Base-by-base conservation (phyloP, 1,140 invertebrate genomes). In the Kradibia gibbosae region DNA sequence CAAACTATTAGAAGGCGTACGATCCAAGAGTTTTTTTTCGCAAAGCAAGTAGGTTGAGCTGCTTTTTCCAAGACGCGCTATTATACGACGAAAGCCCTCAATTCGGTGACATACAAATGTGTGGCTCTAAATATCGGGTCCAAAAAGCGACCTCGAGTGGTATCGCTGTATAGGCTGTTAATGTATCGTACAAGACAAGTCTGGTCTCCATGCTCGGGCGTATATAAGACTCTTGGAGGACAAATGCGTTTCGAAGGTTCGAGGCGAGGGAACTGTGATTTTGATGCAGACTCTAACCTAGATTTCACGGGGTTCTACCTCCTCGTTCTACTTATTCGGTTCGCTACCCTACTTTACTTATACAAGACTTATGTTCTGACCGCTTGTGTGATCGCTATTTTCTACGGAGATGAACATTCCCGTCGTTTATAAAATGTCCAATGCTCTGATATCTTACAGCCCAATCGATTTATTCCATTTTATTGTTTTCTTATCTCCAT, bases 231-330 rank as follows among this genome's bases (percentile, higher is more conserved):
- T 70, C 3, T 81, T 76, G 62, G 80, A 82, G 80, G 74, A 77
- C 74, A 74, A 77, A 74, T 81, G 80, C 74, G 80, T 77, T 39
- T 22, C 8, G 10, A 28, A n/a, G n/a, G 60, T 25, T 10, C 8
- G 11, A 60, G 53, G 73, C 7, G 53, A 60, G n/a, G 31, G 31
- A 70, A 31, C 55, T 22, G 73, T 73, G 53, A 82, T 82, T 82
- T 82, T 28, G 67, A 82, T 82, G 81, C 81, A 15, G 28, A 73
- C 22, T 72, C 74, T 78, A 82, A 57, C 81, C 81, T 82, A 82
- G 75, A 74, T 82, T 82, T 1, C 22, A 65, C 15, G 45, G 45
- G 65, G 53, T 48, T 55, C 39, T 57, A 25, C 10, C 3, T 45
- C 57, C 22, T 31, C 22, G 31, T 28, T 53, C 76, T 71, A 74